Evolutionary conservation across 2,113 vertebrate genomes (phyloP), one percentile per base, ranked within the genome.

Genomic region (Larimichthys crocea): DNA sequence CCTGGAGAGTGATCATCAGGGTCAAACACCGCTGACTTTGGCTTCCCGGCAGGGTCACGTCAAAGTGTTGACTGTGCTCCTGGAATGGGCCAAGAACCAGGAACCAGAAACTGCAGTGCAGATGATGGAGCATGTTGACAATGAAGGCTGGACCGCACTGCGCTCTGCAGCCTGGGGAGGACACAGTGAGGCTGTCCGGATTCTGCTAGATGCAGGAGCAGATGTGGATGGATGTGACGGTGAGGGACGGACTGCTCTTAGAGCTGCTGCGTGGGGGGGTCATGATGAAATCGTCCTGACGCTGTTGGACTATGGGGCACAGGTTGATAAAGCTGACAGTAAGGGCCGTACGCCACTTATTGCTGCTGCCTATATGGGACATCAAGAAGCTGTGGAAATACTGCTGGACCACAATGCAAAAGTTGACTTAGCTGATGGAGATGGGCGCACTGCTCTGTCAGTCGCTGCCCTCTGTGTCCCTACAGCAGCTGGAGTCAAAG

Each of bases 361-460:
- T 10, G 95, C 95, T 0, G 95, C 96, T 5, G 94, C 95, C 24
- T 96, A 95, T 56, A 96, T 96, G 96, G 96, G 96, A 19, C 95
- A 96, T 50, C 85, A 88, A 3, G 90, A 95, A 62, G 90, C 92
- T 10, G 92, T 95, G 12, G 94, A 94, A 66, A 87, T 95, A 24
- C 72, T 96, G 64, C 79, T 96, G 80, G 87, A 93, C 20, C 92
- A 89, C 9, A 92, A 89, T 10, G 94, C 96, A 9, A 53, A 84
- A 2, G 94, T 95, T 12, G 72, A 96, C 82, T 79, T 91, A 2
- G 85, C 89, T 7, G 96, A 96, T 22, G 78, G 90, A 7, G 95
- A 96, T 31, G 95, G 96, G 9, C 95, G 95, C 12, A 94, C 94
- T 0, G 95, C 96, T 1, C 85, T 97, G 10, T 96, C 94, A 0